Percentiles rank a stretch among this genome's conserved stretches.
phyloP scores from a whole-genome alignment of 92 coral and sea anemone genomes.

The Virgularia gustaviana region DNA sequence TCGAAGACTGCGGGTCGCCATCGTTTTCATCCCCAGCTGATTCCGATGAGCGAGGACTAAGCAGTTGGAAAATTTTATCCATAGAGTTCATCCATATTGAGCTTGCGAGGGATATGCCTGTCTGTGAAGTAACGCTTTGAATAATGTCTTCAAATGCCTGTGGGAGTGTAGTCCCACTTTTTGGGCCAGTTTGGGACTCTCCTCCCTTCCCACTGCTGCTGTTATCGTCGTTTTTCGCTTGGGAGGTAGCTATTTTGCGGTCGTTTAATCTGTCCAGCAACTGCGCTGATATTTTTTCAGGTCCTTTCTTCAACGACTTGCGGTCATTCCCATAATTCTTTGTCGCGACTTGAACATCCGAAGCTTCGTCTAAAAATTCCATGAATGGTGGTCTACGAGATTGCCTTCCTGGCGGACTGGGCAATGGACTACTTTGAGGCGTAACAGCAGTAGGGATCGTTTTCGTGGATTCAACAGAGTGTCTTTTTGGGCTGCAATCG shows the following conservation, averaged over 20 bases:
- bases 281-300: too few species aligned
- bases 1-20: too few species aligned
- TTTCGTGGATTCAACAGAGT: background rate
- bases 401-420: background rate
- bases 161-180: too few species aligned
- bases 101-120: background rate
- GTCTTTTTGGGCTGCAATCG: background rate
- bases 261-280: too few species aligned
- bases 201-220: too few species aligned
- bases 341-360: too few species aligned
- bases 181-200: too few species aligned
- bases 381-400: constrained; percentile 1
- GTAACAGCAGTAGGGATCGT: background rate
- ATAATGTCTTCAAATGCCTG: background rate
- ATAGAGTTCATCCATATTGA: background rate
- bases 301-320: too few species aligned
- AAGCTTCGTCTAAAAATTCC: too few species aligned
- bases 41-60: background rate
- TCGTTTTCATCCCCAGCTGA: background rate
- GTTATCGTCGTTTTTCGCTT: too few species aligned
- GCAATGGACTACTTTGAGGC: background rate
- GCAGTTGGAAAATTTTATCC: background rate
- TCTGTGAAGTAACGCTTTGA: background rate
- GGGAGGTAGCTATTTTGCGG: too few species aligned
- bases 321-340: too few species aligned